Percentiles rank a stretch among this genome's conserved stretches.
phyloP scores from a whole-genome alignment of 2,113 vertebrate genomes.

The Oriolus oriolus region DNA sequence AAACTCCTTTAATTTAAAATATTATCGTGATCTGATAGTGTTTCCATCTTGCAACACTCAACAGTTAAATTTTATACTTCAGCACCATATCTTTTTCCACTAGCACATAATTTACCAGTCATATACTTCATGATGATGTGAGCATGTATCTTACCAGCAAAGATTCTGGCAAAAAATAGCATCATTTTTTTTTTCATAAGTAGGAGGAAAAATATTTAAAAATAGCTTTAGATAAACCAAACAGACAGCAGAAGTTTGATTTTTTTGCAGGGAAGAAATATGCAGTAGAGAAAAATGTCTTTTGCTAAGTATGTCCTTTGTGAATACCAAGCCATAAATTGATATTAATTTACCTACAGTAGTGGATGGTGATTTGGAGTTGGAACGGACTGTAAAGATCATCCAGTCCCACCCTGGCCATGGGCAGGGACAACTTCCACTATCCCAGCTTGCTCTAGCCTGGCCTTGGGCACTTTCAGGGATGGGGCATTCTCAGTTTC shows the following conservation, averaged over 20 bases:
- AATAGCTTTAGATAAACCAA: constrained; percentile 5
- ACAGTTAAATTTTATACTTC: constrained; percentile 12
- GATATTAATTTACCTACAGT: neutral
- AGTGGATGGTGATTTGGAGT: neutral
- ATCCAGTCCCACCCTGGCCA: too few relatives aligned
- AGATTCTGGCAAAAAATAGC: constrained; percentile 8
- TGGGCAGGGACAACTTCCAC: neutral
- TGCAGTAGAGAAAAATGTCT: neutral
- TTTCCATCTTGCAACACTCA: neutral
- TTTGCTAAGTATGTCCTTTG: neutral
- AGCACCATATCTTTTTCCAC: neutral
- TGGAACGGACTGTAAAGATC: neutral
- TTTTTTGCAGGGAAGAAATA: constrained; percentile 4
- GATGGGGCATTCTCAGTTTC: neutral
- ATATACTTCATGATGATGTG: constrained; percentile 14
- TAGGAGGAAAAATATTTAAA: neutral
- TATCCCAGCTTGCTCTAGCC: neutral
- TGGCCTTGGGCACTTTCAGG: neutral
- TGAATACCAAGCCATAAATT: neutral
- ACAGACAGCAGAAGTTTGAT: neutral
- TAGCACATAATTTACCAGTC: neutral
- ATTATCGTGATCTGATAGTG: neutral
- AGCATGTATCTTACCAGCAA: neutral
- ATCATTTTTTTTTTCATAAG: neutral
- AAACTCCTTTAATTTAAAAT: neutral